These are phyloP conservation scores for Tanypteryx hageni DNA, from an alignment of 2,888 invertebrate species.

Conservation along the genomic window DNA sequence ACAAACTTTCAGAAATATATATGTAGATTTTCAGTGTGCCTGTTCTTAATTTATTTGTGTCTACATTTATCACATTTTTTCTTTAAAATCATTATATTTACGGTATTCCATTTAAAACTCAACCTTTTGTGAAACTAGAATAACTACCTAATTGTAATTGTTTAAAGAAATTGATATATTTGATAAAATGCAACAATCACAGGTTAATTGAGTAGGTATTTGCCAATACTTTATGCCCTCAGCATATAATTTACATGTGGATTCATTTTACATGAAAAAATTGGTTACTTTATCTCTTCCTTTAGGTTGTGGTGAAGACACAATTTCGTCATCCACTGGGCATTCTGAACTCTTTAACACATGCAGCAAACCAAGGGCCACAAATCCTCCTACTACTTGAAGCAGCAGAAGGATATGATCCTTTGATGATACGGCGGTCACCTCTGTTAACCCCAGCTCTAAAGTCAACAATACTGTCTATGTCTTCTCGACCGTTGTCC, in stretches of 20 bases:
- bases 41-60: too few relatives aligned
- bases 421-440: conserved; percentile 87
- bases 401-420: conserved; percentile 87
- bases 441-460: conserved; percentile 81
- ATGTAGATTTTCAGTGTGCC: too few relatives aligned
- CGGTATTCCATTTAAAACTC: too few relatives aligned
- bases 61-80: too few relatives aligned
- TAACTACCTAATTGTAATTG: too few relatives aligned
- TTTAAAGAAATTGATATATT: too few relatives aligned
- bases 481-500: conserved; percentile 82
- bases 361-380: conserved; percentile 77
- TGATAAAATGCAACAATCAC: too few relatives aligned
- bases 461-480: conserved; percentile 81
- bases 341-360: conserved; percentile 86
- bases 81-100: too few relatives aligned
- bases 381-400: conserved; percentile 83
- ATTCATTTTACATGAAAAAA: not conserved
- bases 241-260: not conserved
- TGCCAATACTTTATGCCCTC: conserved; percentile 28
- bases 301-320: conserved; percentile 87
- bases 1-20: too few relatives aligned
- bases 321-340: conserved; percentile 91
- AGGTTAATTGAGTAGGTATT: too few relatives aligned
- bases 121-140: too few relatives aligned
- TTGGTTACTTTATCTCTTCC: not conserved